Evolutionary conservation across 2,797 vertebrate species (phyloP).

Genomic region (Pterois miles): DNA sequence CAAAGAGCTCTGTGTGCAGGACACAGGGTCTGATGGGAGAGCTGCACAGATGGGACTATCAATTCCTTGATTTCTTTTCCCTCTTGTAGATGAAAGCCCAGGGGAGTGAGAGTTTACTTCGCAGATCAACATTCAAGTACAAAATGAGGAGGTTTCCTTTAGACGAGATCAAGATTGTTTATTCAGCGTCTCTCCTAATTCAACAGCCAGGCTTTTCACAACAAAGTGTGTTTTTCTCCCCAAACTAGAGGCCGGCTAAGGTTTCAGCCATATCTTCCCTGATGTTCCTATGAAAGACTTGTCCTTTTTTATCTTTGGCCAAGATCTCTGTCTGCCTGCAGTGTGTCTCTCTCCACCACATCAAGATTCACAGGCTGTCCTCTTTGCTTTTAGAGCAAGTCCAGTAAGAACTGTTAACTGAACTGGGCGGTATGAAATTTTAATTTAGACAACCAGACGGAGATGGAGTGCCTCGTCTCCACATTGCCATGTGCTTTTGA

Average conservation of each 20-base stretch:
- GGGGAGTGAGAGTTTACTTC: conserved; percentile 39
- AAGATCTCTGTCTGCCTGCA: conserved; percentile 58
- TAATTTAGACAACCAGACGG: conserved; percentile 74
- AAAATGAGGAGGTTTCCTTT: conserved; percentile 50
- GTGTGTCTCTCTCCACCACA: conserved; percentile 36
- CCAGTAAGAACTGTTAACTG: conserved; percentile 67
- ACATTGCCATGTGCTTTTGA: conserved; percentile 58
- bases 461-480: conserved; percentile 66
- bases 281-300: conserved; percentile 60
- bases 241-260: conserved; percentile 40
- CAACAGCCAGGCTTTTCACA: conserved; percentile 29
- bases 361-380: conserved; percentile 53
- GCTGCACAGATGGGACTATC: conserved; percentile 55
- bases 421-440: conserved; percentile 78
- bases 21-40: conserved; percentile 57
- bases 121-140: conserved; percentile 51
- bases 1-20: conserved; percentile 61
- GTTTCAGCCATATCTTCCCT: conserved; percentile 60
- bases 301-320: conserved; percentile 59
- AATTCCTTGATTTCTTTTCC: conserved; percentile 44
- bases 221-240: conserved; percentile 53
- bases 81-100: conserved; percentile 23
- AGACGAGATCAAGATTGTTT: conserved; percentile 48
- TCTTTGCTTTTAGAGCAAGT: conserved; percentile 63
- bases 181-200: conserved; percentile 41